These are phyloP conservation scores for Bambusicola thoracicus DNA, from an alignment of 2,113 vertebrate species.

Conservation along the genomic window DNA sequence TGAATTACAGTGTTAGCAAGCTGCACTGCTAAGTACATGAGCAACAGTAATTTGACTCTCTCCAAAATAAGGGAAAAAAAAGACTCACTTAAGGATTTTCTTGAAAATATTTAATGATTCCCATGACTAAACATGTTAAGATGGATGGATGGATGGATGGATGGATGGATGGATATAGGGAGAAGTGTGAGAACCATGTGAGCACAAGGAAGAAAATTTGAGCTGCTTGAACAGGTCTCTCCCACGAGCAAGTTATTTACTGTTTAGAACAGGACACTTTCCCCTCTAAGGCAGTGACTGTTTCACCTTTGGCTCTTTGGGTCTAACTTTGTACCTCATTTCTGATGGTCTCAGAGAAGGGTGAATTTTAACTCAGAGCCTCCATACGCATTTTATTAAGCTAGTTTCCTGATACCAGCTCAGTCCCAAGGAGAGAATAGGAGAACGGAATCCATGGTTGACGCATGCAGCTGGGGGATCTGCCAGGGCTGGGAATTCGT, in stretches of 20 bases:
- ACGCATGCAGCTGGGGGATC: background rate
- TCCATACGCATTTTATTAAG: background rate
- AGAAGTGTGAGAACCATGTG: background rate
- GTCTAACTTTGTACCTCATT: background rate
- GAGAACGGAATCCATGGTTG: background rate
- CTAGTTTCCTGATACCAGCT: background rate
- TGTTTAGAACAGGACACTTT: background rate
- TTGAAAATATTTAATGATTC: background rate
- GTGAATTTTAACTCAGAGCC: background rate
- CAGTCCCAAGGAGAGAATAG: background rate
- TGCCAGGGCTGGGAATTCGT: background rate
- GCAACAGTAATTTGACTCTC: background rate
- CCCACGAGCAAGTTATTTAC: background rate
- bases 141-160: background rate
- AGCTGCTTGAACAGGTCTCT: background rate
- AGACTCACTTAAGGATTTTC: background rate
- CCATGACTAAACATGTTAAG: background rate
- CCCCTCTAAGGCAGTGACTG: background rate
- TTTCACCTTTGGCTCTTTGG: background rate
- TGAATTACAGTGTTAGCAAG: slow-evolving; percentile 47
- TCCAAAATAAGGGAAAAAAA: background rate
- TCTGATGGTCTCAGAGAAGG: background rate
- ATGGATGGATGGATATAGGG: background rate
- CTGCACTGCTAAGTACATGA: background rate
- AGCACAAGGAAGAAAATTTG: background rate